Base-by-base conservation (phyloP, 2,888 invertebrate genomes). In the Rhorus exstirpatorius region DNA sequence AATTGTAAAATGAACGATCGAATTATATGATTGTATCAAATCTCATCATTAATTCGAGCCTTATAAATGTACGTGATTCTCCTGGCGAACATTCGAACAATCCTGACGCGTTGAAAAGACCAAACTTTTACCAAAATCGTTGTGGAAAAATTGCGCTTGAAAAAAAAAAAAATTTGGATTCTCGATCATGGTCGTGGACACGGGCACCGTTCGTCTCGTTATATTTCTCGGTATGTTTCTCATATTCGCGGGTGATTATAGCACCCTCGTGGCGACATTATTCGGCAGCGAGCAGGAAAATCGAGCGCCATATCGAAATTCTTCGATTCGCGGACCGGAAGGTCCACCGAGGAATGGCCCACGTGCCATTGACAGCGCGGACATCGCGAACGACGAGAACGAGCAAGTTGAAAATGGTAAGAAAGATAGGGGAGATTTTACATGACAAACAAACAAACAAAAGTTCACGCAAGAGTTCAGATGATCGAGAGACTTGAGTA, bases 211-310 rank as follows among this genome's bases (percentile, higher is more conserved):
- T 53, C 93, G 94, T 6, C 90, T 94, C 51, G 93, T 94, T 79
- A 94, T 95, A 88, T 93, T 94, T 81, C 89, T 94, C 46, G 94
- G 94, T 81, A 93, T 95, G 90, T 93, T 95, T 84, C 90, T 95
- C 77, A 93, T 94, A 82, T 92, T 95, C 78, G 93, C 94, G 79
- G 94, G 94, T 44, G 95, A 95, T 89, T 94, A 94, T 88, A 93
- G 93, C 3, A 92, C 93, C 44, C 88, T 94, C 51, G 88, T 95
- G 41, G 91, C 93, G 70, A 88, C 94, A 44, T 92, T 94, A 77
- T 94, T 94, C 83, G 94, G 93, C 26, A 93, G 90, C 75, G 89
- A 89, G 6, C 87, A 90, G 1, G 93, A 93, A 61, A 91, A 89
- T n/a, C 6, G 53, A 41, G 65, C 74, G 38, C 53, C 26, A 4